Base-by-base conservation (phyloP, 2,797 vertebrate genomes). In the Remorina albescens region DNA sequence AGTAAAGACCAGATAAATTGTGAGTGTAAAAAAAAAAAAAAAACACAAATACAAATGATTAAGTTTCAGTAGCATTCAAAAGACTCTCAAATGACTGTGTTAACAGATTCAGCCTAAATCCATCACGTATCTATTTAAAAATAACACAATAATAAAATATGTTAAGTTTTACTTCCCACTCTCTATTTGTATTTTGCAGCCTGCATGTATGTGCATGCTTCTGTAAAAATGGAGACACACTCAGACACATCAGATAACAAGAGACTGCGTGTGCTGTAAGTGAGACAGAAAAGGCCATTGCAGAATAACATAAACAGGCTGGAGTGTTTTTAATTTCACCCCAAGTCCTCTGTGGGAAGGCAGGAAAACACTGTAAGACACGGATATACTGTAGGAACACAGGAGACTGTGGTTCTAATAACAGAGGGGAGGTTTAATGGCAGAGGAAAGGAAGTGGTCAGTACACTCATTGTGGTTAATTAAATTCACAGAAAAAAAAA, bases 321-420 rank as follows among this genome's bases (percentile, higher is more conserved):
- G 2, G 66, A 58, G 71, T 57, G 41, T 37, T 76, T 71, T 73
- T 87, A 81, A 83, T 88, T 66, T 68, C 78, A 74, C 58, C 53
- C 46, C 0, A 11, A 73, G 80, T 80, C 81, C 71, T 77, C 55
- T 50, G 41, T 49, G 50, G 63, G 80, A 56, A 39, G 54, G 54
- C 46, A 36, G 55, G 51, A 66, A 54, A 54, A 74, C 19, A 50
- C 39, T 67, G 55, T 13, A 63, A 49, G 47, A 36, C 15, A 16
- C 6, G 6, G 13, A 34, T 8, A 7, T 30, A 49, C 21, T 34
- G 2, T 34, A 16, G 6, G 13, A 32, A 34, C 19, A 39, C 36
- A 18, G 8, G 15, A 25, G 57, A 26, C 61, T 10, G 23, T 50
- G 46, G 7, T 37, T 41, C 7, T 32, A 18, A 50, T 23, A 5